These are phyloP conservation scores for Cryptocephalus moraei DNA, from an alignment of 2,888 invertebrate genomes.

Conservation along the genomic window DNA sequence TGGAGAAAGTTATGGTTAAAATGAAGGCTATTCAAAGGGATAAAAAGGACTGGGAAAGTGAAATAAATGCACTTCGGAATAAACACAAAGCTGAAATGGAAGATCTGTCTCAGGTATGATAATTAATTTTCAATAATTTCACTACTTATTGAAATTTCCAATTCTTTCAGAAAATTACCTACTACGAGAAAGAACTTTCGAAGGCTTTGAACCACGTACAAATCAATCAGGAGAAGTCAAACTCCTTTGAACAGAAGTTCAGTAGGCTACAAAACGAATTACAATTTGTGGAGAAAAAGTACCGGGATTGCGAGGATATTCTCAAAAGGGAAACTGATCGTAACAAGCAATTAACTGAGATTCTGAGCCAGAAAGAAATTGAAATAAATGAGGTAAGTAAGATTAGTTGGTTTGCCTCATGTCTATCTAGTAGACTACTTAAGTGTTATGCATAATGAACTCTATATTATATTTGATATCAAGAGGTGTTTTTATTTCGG, in stretches of 20 bases:
- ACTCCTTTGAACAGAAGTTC: constrained; percentile 44
- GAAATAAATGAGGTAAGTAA: constrained; percentile 46
- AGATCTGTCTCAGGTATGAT: constrained; percentile 27
- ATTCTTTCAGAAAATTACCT: constrained; percentile 40
- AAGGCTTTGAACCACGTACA: constrained; percentile 61
- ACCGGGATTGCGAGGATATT: constrained; percentile 16
- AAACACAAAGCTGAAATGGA: constrained; percentile 22
- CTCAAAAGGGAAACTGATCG: constrained; percentile 24
- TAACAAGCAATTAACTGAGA: constrained; percentile 48
- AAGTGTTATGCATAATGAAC: no score
- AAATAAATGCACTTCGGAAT: constrained; percentile 22
- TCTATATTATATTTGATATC: no score
- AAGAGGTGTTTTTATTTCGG: no score
- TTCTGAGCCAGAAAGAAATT: constrained; percentile 49
- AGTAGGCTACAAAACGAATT: constrained; percentile 38
- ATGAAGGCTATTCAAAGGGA: constrained; percentile 29
- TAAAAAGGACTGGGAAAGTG: constrained; percentile 27
- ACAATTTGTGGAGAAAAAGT: constrained; percentile 24
- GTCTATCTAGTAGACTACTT: no score
- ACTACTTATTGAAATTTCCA: not conserved
- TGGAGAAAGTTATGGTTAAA: constrained; percentile 41
- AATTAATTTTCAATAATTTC: not conserved
- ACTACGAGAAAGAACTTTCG: constrained; percentile 60
- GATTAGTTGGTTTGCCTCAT: no score
- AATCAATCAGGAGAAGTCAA: constrained; percentile 55